Base-by-base conservation (phyloP, 2,888 invertebrate genomes). In the Tricholauxania praeusta region DNA sequence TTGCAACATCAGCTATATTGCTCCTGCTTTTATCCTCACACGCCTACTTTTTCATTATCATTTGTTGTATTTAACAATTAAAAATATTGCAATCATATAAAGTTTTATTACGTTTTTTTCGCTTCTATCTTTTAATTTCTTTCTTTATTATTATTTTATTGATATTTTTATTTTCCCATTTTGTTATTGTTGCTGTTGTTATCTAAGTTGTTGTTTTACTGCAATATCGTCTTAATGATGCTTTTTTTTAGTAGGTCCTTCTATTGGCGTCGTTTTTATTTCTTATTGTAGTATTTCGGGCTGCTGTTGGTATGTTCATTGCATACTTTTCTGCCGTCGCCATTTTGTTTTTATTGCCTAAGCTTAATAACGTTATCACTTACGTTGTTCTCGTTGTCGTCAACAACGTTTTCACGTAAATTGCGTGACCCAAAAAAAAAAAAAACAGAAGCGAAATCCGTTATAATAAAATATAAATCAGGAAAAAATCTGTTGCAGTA, bases 331-430 rank as follows among this genome's bases (percentile, higher is more conserved):
- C 39, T 39, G 39, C 8, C n/a, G 63, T 53, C 15, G 62, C 70
- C 62, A 64, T 64, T 64, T 64, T 64, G 64, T 64, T 64, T 64
- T 49, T 51, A 51, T 51, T 19, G 51, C 57, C 64, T n/a, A 28
- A 22, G 64, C 64, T 64, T 39, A 64, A 64, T 64, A 64, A 48
- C 64, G 64, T 64, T 64, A 64, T 64, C 64, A 64, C 64, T 64
- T 64, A 64, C 51, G 49, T 51, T 64, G 39, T 39, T 39, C 10
- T 39, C 39, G 39, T 39, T 10, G 39, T 39, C 39, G 39, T 39
- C 39, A 39, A 39, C 39, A 64, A 64, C 51, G 47, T 63, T 70
- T 68, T 68, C n/a, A 49, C 57, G 28, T 52, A 49, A 22, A 59
- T 32, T 51, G 51, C 59, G 60, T 60, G 60, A 62, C 60, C 49